Base-by-base conservation (phyloP, 2,797 vertebrate species). In the Danio choprae region DNA sequence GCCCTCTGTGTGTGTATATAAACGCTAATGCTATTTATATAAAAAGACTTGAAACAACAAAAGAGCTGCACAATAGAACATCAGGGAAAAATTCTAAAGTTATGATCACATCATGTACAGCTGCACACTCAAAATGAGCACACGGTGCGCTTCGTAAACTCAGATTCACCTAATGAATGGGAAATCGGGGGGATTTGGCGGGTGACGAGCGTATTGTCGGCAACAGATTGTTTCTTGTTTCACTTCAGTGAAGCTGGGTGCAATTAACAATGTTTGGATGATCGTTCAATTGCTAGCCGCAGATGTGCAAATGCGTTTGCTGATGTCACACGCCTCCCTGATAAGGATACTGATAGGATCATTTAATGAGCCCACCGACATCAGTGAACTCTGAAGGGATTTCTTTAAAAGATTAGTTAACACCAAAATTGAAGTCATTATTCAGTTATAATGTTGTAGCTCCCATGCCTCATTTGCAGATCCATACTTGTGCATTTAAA, bases 211-310 rank as follows among this genome's bases (percentile, higher is more conserved):
- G 46, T 29, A 65, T 53, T 71, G 65, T 71, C 20, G 56, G 20
- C 56, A 79, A 62, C 77, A 71, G 46, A 79, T 79, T 79, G 77
- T 62, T 62, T 71, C 46, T 58, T 44, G 77, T 79, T 79, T 79
- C 56, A 59, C 67, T 71, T 69, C 46, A 79, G 65, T 71, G 43
- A 79, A 70, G 56, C 76, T 50, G 65, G 43, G n/a, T 78, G 46
- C 77, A 79, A 79, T 79, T 79, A 79, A 63, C 55, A 62, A n/a
- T 77, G 75, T 79, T 79, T 71, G 46, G 56, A 70, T 62, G 44
- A 71, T 71, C 67, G 53, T 71, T 79, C 56, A 41, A 43, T 70
- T 71, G 56, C 18, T 18, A 71, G 55, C 36, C 56, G 51, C 55
- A 70, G 77, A 62, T 70, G 55, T 62, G 56, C 77, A 70, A 79